phyloP scores from a whole-genome alignment of 2,888 invertebrate genomes.

The Drosophila algonquin region DNA sequence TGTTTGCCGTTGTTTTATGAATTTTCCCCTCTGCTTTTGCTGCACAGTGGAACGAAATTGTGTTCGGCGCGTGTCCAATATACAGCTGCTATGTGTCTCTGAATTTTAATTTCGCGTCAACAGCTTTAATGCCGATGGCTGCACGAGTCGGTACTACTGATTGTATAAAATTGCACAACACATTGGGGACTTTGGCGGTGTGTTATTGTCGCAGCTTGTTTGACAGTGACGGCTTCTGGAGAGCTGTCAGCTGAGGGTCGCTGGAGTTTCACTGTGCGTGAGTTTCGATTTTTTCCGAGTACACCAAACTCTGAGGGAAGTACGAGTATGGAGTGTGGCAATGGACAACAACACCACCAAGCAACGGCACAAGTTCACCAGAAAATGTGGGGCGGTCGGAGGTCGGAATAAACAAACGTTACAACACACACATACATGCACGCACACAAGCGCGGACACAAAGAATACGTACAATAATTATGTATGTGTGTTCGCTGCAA shows the following conservation, averaged over 20 bases:
- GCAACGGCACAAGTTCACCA: slow-evolving; percentile 29
- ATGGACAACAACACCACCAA: slow-evolving; percentile 22
- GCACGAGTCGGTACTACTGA: background rate
- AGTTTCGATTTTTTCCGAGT: slow-evolving; percentile 17
- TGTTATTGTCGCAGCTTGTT: slow-evolving; percentile 1
- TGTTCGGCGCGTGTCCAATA: slow-evolving; percentile 5
- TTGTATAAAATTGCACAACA: slow-evolving; percentile 11
- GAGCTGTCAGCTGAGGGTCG: background rate
- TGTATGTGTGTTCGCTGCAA: background rate
- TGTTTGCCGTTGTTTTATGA: slow-evolving; percentile 25
- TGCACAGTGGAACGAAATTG: slow-evolving; percentile 26
- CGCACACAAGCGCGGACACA: background rate
- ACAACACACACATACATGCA: slow-evolving; percentile 8
- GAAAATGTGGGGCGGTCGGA: slow-evolving; percentile 24
- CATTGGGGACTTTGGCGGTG: slow-evolving; percentile 1
- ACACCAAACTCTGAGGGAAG: background rate
- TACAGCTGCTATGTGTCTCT: slow-evolving; percentile 7
- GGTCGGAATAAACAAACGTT: slow-evolving; percentile 30
- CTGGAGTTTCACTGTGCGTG: slow-evolving; percentile 29
- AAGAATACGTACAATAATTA: background rate
- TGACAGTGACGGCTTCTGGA: background rate
- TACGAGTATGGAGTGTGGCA: background rate
- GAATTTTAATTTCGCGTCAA: slow-evolving; percentile 19
- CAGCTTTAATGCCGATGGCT: background rate
- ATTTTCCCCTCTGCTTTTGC: slow-evolving; percentile 6